These are phyloP conservation scores for Dendroctonus ponderosae DNA, from an alignment of 1,140 invertebrate genomes.

Conservation along the genomic window DNA sequence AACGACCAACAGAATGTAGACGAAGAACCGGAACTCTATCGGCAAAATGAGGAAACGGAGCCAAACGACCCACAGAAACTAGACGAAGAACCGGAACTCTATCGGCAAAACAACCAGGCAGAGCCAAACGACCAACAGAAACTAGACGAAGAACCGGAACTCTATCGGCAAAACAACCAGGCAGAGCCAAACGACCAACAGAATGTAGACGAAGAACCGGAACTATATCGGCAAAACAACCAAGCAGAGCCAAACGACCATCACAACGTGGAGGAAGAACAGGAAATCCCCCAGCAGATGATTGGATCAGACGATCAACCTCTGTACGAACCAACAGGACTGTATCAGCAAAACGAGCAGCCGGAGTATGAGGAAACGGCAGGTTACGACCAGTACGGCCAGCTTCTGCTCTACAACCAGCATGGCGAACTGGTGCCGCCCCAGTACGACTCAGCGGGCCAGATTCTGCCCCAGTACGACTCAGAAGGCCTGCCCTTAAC, in stretches of 20 bases:
- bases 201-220: background rate
- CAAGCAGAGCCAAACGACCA: background rate
- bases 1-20: too few relatives aligned
- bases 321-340: background rate
- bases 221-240: background rate
- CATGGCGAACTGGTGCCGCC: slow-evolving; percentile 12
- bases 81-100: too few relatives aligned
- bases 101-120: too few relatives aligned
- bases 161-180: too few relatives aligned
- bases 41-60: too few relatives aligned
- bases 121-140: too few relatives aligned
- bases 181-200: background rate
- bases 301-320: background rate
- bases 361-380: background rate
- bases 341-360: slow-evolving; percentile 22
- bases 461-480: slow-evolving; percentile 39
- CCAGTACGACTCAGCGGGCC: slow-evolving; percentile 39
- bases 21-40: too few relatives aligned
- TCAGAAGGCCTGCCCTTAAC: slow-evolving; percentile 35
- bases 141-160: too few relatives aligned
- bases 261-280: background rate
- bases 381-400: slow-evolving; percentile 22
- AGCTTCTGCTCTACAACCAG: slow-evolving; percentile 20
- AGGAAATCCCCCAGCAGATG: too few relatives aligned
- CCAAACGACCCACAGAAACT: too few relatives aligned